These are phyloP conservation scores for Pachymerium ferrugineum DNA, from an alignment of 2,888 invertebrate genomes.

Conservation along the genomic window DNA sequence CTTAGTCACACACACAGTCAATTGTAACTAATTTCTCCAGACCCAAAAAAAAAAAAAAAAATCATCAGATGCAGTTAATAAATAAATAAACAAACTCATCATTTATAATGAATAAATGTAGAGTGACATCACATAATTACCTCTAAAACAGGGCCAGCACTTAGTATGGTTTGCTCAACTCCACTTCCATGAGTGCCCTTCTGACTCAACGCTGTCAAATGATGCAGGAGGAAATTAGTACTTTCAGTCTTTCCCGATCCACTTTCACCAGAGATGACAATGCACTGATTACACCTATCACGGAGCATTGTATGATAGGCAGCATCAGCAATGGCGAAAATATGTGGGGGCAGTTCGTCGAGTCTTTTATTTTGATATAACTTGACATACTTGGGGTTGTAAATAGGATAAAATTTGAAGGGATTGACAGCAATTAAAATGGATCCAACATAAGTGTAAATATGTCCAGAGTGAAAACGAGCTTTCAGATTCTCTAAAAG, in stretches of 20 bases:
- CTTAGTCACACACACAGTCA: too few species aligned
- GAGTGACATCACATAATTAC: too few species aligned
- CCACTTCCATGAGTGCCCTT: slow-evolving; percentile 90
- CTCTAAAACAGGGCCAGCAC: slow-evolving; percentile 92
- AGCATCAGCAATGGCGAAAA: slow-evolving; percentile 91
- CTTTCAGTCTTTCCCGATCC: slow-evolving; percentile 96
- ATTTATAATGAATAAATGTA: too few species aligned
- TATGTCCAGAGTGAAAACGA: slow-evolving; percentile 83
- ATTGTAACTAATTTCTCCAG: too few species aligned
- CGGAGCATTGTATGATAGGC: slow-evolving; percentile 92
- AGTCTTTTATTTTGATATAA: slow-evolving; percentile 87
- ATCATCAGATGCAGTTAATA: too few species aligned
- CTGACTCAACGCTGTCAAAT: slow-evolving; percentile 88
- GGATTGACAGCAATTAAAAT: slow-evolving; percentile 88
- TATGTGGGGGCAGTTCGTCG: slow-evolving; percentile 89
- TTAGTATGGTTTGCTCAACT: slow-evolving; percentile 93
- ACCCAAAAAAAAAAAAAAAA: too few species aligned
- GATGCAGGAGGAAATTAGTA: slow-evolving; percentile 90
- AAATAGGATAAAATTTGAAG: slow-evolving; percentile 83
- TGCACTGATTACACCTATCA: slow-evolving; percentile 83
- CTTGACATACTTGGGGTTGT: slow-evolving; percentile 95
- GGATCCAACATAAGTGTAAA: slow-evolving; percentile 93
- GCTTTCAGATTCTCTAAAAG: slow-evolving; percentile 82
- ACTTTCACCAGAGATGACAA: slow-evolving; percentile 91
- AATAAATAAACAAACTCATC: too few species aligned